A percentile compares a stretch with the other conserved stretches of the same genome.
These are phyloP conservation scores for Philaenus spumarius DNA, from an alignment of 1,140 invertebrate species.

Conservation along the genomic window DNA sequence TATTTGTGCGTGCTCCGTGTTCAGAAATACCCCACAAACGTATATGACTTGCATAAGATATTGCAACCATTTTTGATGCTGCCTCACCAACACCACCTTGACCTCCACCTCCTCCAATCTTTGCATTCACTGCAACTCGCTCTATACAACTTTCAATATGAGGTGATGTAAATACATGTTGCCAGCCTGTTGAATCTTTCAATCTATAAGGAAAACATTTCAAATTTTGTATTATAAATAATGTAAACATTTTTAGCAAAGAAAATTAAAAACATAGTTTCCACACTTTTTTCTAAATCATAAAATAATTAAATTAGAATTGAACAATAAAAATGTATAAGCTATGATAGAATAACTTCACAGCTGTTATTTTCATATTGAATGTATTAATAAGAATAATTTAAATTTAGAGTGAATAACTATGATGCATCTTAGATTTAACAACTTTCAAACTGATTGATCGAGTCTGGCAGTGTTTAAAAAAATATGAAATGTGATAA, in stretches of 20 bases:
- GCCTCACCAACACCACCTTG: constrained; percentile 42
- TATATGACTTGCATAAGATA: constrained; percentile 78
- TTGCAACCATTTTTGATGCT: constrained; percentile 77
- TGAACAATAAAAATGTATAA: neutral
- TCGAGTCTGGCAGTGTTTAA: too few relatives aligned
- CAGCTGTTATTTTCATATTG: too few relatives aligned
- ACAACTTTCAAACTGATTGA: too few relatives aligned
- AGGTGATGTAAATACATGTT: constrained; percentile 88
- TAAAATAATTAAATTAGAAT: neutral
- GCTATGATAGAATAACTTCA: too few relatives aligned
- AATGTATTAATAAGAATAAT: too few relatives aligned
- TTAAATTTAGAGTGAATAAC: too few relatives aligned
- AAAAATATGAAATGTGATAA: too few relatives aligned
- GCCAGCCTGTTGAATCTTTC: constrained; percentile 95
- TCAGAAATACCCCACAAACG: constrained; percentile 85
- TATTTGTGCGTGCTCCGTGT: constrained; percentile 65
- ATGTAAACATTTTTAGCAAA: neutral
- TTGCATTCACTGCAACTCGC: constrained; percentile 90
- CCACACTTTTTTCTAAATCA: neutral
- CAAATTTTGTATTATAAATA: neutral
- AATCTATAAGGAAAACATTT: constrained; percentile 49
- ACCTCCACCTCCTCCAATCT: constrained; percentile 59
- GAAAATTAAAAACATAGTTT: neutral
- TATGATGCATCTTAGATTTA: too few relatives aligned
- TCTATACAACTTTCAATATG: constrained; percentile 86